phyloP scores from a whole-genome alignment of 2,113 vertebrate species.

The Scalopus aquaticus region DNA sequence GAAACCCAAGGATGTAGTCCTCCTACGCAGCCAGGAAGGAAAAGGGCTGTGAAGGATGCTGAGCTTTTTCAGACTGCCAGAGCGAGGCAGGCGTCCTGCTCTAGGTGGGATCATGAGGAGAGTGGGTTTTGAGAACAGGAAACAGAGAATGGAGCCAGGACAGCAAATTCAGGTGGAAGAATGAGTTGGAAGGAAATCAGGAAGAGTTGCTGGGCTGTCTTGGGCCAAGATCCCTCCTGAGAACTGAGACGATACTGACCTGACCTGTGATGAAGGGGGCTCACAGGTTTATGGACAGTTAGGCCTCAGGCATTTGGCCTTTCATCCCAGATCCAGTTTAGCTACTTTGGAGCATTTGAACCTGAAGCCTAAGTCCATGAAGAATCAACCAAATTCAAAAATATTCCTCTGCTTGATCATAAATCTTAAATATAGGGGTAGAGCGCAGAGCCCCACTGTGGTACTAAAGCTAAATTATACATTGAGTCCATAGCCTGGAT shows the following conservation, averaged over 20 bases:
- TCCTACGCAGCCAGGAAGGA: not conserved
- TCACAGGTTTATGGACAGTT: not conserved
- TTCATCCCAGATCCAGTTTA: not conserved
- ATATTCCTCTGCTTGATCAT: not conserved
- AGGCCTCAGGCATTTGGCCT: not conserved
- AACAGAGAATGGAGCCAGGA: not conserved
- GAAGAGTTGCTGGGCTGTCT: not conserved
- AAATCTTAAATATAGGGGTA: constrained; percentile 56
- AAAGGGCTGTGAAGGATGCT: not conserved
- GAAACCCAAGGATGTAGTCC: not conserved
- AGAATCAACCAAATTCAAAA: constrained; percentile 48
- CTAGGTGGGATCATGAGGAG: not conserved
- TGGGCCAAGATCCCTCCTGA: not conserved
- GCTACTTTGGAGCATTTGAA: not conserved
- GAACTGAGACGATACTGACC: not conserved
- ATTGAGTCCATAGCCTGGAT: constrained; percentile 2
- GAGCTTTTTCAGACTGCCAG: not conserved
- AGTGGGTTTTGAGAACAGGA: not conserved
- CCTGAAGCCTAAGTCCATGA: not conserved
- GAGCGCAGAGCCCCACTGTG: constrained; percentile 21
- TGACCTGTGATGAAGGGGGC: not conserved
- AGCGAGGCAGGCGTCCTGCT: not conserved
- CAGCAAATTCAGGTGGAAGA: not conserved
- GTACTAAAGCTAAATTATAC: constrained; percentile 65
- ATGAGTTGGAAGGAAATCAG: not conserved